Conservation (phyloP, 2,113 vertebrate species). For the Osmerus mordax region DNA sequence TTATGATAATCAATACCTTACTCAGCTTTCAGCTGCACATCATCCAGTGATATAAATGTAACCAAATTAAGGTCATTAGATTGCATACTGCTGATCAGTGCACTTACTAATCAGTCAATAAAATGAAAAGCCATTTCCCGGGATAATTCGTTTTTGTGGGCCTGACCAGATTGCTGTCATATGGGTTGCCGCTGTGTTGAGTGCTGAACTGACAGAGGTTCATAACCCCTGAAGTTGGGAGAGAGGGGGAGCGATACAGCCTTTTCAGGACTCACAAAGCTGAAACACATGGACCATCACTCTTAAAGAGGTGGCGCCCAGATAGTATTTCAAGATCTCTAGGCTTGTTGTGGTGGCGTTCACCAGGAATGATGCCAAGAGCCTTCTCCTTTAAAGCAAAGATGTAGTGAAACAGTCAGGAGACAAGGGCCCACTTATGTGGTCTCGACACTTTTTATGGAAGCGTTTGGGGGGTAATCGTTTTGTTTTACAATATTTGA, state of each 20-base stretch:
- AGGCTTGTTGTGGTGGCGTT: conserved; percentile 23
- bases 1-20: conserved; percentile 1
- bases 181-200: conserved; percentile 8
- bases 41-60: not conserved
- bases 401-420: conserved; percentile 7
- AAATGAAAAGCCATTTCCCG: not conserved
- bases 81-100: conserved; percentile 2
- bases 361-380: conserved; percentile 25
- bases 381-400: conserved; percentile 9
- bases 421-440: conserved; percentile 16
- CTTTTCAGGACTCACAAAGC: conserved; percentile 18
- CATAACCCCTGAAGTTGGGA: conserved; percentile 9
- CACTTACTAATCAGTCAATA: conserved; percentile 4
- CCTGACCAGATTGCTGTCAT: conserved; percentile 2
- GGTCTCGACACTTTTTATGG: not conserved
- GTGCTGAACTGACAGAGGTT: conserved; percentile 1
- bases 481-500: not conserved
- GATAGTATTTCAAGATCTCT: conserved; percentile 26
- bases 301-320: conserved; percentile 21
- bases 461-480: not conserved
- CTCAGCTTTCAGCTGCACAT: not conserved
- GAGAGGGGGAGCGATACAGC: conserved; percentile 3
- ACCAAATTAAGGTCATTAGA: not conserved
- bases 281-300: conserved; percentile 25
- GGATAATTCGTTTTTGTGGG: not conserved